phyloP scores from a whole-genome alignment of 2,113 vertebrate genomes.

The Clarias macrocephalus region DNA sequence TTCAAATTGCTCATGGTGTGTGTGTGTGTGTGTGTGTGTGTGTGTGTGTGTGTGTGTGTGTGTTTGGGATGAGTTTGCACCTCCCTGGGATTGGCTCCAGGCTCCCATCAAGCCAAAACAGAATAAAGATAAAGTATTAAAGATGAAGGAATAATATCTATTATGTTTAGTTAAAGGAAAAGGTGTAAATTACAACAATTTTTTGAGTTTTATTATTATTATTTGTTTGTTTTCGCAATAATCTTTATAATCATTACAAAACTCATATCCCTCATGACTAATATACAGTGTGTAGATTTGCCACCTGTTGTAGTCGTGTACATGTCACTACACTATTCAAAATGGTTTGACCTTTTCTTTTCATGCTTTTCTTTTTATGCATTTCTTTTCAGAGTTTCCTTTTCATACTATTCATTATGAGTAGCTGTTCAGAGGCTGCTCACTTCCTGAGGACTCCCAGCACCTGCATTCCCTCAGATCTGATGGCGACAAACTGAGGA shows the following conservation, averaged over 20 bases:
- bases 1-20: too few species aligned
- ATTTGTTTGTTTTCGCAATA: background rate
- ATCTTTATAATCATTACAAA: background rate
- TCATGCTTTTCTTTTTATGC: background rate
- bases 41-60: too few species aligned
- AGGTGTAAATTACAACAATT: background rate
- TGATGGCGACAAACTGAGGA: too few species aligned
- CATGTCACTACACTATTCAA: background rate
- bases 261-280: background rate
- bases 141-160: background rate
- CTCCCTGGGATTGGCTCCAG: too few species aligned
- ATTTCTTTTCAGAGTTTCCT: too few species aligned
- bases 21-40: too few species aligned
- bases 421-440: background rate
- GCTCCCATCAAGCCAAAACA: too few species aligned
- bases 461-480: background rate
- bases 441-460: background rate
- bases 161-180: background rate
- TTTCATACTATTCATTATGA: background rate
- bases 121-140: too few species aligned
- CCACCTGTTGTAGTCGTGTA: background rate
- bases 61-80: too few species aligned
- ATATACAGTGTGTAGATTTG: background rate
- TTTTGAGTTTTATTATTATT: background rate
- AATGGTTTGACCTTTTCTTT: background rate